Evolutionary conservation across 2,888 invertebrate genomes (phyloP), one percentile per base, ranked within the genome.

Genomic region (Platycnemis pennipes): DNA sequence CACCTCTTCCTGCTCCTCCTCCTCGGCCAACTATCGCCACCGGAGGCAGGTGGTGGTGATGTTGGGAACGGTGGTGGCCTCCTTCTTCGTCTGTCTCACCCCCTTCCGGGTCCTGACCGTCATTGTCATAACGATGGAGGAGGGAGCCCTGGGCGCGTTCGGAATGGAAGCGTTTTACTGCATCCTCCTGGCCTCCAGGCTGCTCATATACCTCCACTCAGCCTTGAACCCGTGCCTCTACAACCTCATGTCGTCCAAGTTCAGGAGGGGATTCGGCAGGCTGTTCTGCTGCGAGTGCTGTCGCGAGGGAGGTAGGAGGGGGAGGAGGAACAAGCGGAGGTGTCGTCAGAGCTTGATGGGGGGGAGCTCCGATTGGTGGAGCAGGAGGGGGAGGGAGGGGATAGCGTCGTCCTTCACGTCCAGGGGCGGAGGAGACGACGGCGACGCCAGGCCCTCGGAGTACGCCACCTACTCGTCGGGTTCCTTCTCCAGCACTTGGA

Each of bases 221-320:
- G 99, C 99, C 85, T 97, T 99, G 95, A 99, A 99, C 96, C 99
- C 99, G 0, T 98, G 99, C 95, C 97, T 99, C n/a, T 99, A 99
- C 96, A 99, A 99, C 96, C 97, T 99, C 95, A 98, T 99, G 98
- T 99, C 98, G 86, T 98, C 98, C 3, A 99, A 99, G 96, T 99
- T 99, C 96, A 97, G 99, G 3, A 97, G 98, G 94, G 98, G 98
- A 0, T 98, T 98, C 95, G 97, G 98, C 94, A 97, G 97, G 95
- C 97, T 98, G 0, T 91, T 91, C 91, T 91, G 91, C 91, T 91
- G 91, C 45, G 91, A 91, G 44, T 91, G 91, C 26, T 98, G 98
- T 11, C 13, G 89, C n/a, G 77, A 46, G 46, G 45, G 88, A 19
- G 88, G 94, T 22, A 63, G 89, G 56, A 11, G 89, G 19, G 56